Evolutionary conservation across 2,888 invertebrate genomes (phyloP), one percentile per base, ranked within the genome.

Genomic region (Tachina lurida): DNA sequence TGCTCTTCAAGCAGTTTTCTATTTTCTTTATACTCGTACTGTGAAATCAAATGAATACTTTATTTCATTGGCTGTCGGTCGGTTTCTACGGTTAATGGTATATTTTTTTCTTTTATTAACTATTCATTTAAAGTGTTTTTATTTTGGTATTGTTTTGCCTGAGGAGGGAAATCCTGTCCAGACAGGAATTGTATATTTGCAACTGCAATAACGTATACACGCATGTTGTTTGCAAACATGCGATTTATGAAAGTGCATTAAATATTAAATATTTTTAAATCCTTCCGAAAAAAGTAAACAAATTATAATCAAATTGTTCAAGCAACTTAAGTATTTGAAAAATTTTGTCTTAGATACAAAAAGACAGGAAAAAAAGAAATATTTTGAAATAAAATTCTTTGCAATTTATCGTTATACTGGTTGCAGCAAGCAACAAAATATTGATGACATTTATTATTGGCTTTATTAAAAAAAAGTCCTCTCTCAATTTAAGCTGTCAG

Each of bases 381-480:
- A 60, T 74, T 22, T 52, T 10, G 1, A 65, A 56, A 39, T 54
- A 22, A 77, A 73, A 73, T 77, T 67, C 77, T 13, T 45, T 31
- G 62, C 10, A 39, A 81, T 78, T 83, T 83, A 86, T 65, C 60
- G 60, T 47, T 71, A 62, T 65, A 54, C 43, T 71, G 62, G 5
- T 60, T 60, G 73, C 54, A 54, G 45, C 41, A 68, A 49, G 60
- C 79, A 73, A 49, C 73, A 86, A 83, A 86, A 86, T 86, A 86
- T 83, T 86, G 83, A 86, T 83, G 86, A 79, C 83, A 86, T 86
- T 86, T 86, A 83, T 86, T 86, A 86, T 86, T 86, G 86, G 86
- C 86, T 86, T 79, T 83, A 86, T 83, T 65, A 83, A 79, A 79
- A 79, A 79, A 62, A 56, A 67, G 60, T 77, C 67, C 73, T 79